Conservation (phyloP, 2,113 vertebrate genomes). For the Sapayoa aenigma region DNA sequence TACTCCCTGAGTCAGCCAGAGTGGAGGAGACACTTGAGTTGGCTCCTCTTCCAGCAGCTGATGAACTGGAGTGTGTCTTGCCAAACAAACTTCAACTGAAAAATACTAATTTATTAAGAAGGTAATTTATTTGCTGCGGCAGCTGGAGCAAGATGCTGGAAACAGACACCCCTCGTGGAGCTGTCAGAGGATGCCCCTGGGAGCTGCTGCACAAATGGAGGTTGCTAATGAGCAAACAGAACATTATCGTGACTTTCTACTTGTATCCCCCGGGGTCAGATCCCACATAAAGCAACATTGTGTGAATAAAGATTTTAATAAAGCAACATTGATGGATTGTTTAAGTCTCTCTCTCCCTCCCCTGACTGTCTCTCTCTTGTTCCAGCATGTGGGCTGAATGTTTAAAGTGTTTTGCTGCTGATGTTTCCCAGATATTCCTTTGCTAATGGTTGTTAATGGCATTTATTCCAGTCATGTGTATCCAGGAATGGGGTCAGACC, state of each 20-base stretch:
- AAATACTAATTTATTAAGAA: constrained; percentile 62
- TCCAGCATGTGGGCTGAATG: background rate
- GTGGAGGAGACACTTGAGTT: background rate
- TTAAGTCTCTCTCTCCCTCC: background rate
- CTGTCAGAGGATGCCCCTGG: constrained; percentile 42
- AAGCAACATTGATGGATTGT: constrained; percentile 35
- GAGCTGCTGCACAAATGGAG: constrained; percentile 47
- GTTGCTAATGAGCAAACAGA: constrained; percentile 43
- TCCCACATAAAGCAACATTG: constrained; percentile 61
- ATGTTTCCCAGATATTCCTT: background rate
- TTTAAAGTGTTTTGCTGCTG: background rate
- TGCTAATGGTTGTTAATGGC: background rate
- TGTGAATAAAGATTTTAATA: constrained; percentile 80
- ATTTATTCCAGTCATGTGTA: background rate
- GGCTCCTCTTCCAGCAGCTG: constrained; percentile 15
- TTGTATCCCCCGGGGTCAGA: constrained; percentile 56
- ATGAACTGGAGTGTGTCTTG: constrained; percentile 51
- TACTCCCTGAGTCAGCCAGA: background rate
- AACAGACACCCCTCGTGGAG: background rate
- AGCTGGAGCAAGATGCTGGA: constrained; percentile 38
- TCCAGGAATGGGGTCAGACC: background rate
- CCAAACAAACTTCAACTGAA: constrained; percentile 46
- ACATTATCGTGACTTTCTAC: constrained; percentile 35
- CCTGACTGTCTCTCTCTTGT: background rate
- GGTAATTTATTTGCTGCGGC: constrained; percentile 70